Percentiles rank a stretch among this genome's conserved stretches.
These are phyloP conservation scores for Aphidoletes aphidimyza DNA, from an alignment of 2,888 invertebrate genomes.

Conservation along the genomic window DNA sequence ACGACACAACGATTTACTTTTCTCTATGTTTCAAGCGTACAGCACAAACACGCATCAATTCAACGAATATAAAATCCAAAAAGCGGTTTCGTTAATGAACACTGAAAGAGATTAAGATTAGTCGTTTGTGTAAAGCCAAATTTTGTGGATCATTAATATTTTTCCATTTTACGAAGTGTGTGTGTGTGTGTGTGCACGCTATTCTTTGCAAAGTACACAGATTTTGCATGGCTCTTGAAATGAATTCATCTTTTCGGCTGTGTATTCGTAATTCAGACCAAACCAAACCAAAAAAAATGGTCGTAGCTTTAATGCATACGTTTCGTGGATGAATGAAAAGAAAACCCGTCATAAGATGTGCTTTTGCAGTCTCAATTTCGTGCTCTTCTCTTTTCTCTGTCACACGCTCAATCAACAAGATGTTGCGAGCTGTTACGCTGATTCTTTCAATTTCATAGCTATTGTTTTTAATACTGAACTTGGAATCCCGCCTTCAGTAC, in stretches of 20 bases:
- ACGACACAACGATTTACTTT: background rate
- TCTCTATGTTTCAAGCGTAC: background rate
- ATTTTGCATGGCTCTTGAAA: background rate
- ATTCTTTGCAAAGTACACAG: background rate
- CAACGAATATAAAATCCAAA: slow-evolving; percentile 34
- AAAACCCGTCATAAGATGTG: slow-evolving; percentile 10
- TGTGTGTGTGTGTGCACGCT: background rate
- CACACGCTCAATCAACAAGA: slow-evolving; percentile 14
- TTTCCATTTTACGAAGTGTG: slow-evolving; percentile 12
- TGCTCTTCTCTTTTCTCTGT: too few relatives aligned
- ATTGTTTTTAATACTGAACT: slow-evolving; percentile 7
- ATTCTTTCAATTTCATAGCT: slow-evolving; percentile 38
- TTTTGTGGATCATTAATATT: slow-evolving; percentile 56
- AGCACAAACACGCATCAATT: too few relatives aligned
- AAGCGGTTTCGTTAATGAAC: slow-evolving; percentile 52
- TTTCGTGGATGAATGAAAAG: background rate
- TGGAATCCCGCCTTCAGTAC: background rate
- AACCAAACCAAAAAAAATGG: too few relatives aligned
- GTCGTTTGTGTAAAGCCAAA: slow-evolving; percentile 55
- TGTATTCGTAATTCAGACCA: background rate
- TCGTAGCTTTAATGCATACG: background rate
- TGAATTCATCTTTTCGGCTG: background rate
- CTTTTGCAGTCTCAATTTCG: too few relatives aligned
- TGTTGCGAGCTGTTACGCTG: background rate
- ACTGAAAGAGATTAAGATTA: slow-evolving; percentile 56